A percentile compares a stretch with the other conserved stretches of the same genome.
phyloP scores from a whole-genome alignment of 2,113 vertebrate species.

The Chloropsis hardwickii region DNA sequence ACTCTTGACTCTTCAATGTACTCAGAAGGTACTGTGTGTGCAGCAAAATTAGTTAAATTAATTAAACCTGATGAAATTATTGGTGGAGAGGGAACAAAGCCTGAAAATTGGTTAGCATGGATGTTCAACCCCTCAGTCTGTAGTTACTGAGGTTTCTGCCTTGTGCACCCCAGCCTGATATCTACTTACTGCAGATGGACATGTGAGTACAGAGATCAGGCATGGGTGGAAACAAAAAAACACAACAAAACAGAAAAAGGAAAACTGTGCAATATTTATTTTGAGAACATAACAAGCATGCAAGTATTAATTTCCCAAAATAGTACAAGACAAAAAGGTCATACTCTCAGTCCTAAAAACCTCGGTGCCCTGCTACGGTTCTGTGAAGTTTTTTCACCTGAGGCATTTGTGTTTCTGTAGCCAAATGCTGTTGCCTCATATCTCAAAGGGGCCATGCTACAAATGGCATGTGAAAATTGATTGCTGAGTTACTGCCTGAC shows the following conservation, averaged over 20 bases:
- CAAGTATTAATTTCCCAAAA: constrained; percentile 19
- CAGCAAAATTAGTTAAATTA: not conserved
- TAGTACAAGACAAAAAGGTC: not conserved
- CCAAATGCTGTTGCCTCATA: not conserved
- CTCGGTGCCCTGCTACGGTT: not conserved
- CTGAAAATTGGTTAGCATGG: not conserved
- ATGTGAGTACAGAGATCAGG: not conserved
- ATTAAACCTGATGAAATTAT: not conserved
- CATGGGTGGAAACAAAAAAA: not conserved
- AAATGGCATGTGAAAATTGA: not conserved
- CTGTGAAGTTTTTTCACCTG: not conserved
- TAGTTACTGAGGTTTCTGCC: not conserved
- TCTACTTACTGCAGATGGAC: not conserved
- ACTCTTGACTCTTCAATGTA: not conserved
- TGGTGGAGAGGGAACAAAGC: not conserved
- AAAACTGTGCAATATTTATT: not conserved
- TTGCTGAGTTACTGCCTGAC: not conserved
- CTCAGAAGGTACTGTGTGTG: not conserved
- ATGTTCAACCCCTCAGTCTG: not conserved
- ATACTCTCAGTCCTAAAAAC: not conserved
- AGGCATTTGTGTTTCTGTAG: not conserved
- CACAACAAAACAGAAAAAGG: not conserved
- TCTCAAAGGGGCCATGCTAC: not conserved
- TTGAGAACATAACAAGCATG: not conserved
- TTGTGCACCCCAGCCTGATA: not conserved